A percentile compares a stretch with the other conserved stretches of the same genome.
Conservation (phyloP, 2,888 invertebrate species). For the Eulithis testata region DNA sequence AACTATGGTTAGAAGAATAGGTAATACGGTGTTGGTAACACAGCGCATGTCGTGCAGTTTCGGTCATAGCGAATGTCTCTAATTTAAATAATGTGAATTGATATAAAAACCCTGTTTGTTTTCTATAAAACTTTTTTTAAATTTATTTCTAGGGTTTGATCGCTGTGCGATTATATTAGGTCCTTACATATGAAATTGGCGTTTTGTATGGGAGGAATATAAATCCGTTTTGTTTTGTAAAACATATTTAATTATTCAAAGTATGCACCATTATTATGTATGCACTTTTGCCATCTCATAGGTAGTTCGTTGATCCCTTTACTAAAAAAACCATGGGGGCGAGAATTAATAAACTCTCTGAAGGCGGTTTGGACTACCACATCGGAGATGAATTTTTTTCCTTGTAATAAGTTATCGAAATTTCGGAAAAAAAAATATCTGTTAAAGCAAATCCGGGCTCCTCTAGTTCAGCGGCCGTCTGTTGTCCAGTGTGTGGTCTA, state of each 20-base stretch:
- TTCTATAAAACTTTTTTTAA: too few relatives aligned
- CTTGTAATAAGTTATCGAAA: conserved; percentile 23
- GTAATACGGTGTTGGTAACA: too few relatives aligned
- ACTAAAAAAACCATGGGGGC: conserved; percentile 9
- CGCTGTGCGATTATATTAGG: too few relatives aligned
- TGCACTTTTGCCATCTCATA: conserved; percentile 17
- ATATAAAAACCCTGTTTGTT: too few relatives aligned
- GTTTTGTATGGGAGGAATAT: too few relatives aligned
- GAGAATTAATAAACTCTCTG: background rate
- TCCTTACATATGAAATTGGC: too few relatives aligned
- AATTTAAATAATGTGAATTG: too few relatives aligned
- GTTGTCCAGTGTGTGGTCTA: background rate
- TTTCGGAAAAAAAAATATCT: conserved; percentile 17
- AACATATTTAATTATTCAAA: background rate
- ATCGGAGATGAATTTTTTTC: conserved; percentile 6
- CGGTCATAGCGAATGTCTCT: too few relatives aligned
- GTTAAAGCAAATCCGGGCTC: conserved; percentile 5
- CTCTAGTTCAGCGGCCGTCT: background rate
- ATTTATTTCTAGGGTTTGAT: too few relatives aligned
- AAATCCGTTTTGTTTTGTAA: too few relatives aligned
- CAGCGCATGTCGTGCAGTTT: too few relatives aligned
- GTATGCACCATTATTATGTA: conserved; percentile 7
- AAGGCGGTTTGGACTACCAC: conserved; percentile 5
- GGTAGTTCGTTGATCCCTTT: conserved; percentile 16
- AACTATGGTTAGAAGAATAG: too few relatives aligned